Conservation (phyloP, 2,888 invertebrate genomes). For the Cheilosia grossa region DNA sequence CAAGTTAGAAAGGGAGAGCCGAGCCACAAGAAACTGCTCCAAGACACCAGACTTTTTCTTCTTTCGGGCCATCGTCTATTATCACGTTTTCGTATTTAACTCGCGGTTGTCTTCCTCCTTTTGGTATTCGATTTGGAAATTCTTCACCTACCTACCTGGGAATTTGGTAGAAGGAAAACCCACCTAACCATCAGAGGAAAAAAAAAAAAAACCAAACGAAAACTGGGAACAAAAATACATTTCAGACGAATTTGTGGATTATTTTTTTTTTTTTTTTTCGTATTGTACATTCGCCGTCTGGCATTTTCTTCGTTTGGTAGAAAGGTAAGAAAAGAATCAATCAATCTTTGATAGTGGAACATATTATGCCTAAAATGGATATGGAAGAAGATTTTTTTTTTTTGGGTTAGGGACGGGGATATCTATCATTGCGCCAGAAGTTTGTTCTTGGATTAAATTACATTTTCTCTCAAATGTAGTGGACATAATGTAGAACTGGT, state of each 20-base stretch:
- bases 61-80: conserved; percentile 11
- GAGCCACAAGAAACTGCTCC: neutral
- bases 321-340: conserved; percentile 40
- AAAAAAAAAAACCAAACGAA: neutral
- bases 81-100: conserved; percentile 5
- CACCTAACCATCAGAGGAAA: neutral
- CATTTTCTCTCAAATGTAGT: conserved; percentile 6
- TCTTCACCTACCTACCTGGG: conserved; percentile 41
- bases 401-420: neutral
- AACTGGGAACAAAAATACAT: conserved; percentile 24
- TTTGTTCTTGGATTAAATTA: conserved; percentile 10
- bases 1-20: neutral
- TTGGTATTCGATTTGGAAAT: conserved; percentile 55
- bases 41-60: conserved; percentile 3
- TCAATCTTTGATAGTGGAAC: conserved; percentile 20
- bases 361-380: neutral
- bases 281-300: conserved; percentile 25
- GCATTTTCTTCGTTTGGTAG: conserved; percentile 11
- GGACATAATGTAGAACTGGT: conserved; percentile 50
- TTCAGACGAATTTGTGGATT: conserved; percentile 47
- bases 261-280: conserved; percentile 41
- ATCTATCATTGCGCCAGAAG: conserved; percentile 7
- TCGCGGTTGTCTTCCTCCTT: conserved; percentile 32
- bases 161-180: conserved; percentile 14
- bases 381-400: neutral